Conservation (phyloP, 2,797 vertebrate genomes). For the Okamejei kenojei region DNA sequence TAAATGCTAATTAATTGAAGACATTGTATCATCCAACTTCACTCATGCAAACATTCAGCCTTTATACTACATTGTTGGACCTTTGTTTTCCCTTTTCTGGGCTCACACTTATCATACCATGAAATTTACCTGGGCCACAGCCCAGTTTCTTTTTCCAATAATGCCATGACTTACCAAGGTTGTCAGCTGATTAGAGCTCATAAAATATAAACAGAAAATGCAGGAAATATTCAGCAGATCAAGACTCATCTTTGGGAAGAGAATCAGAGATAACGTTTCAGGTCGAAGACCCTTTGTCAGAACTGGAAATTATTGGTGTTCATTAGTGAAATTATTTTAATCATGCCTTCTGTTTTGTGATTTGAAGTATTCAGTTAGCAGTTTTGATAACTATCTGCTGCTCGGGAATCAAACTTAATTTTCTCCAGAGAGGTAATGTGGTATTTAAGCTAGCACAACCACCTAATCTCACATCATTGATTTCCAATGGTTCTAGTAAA, state of each 20-base stretch:
- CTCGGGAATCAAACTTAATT: conserved; percentile 12
- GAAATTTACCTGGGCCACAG: not conserved
- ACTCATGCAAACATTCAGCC: too few species aligned
- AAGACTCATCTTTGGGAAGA: too few species aligned
- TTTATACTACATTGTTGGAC: too few species aligned
- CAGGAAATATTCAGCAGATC: too few species aligned
- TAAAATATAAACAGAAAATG: too few species aligned
- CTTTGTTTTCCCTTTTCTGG: too few species aligned
- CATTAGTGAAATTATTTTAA: not conserved
- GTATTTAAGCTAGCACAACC: not conserved
- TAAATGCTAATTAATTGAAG: too few species aligned
- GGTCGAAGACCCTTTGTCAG: too few species aligned
- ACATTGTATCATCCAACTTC: too few species aligned
- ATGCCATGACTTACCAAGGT: not conserved
- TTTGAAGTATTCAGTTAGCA: not conserved
- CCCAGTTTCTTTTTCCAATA: not conserved
- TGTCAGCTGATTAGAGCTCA: not conserved
- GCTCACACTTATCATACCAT: too few species aligned
- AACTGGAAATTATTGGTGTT: too few species aligned
- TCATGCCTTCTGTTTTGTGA: not conserved
- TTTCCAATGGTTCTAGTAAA: not conserved
- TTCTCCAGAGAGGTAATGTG: not conserved
- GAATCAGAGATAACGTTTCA: too few species aligned
- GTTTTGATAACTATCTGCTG: not conserved
- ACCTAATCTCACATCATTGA: conserved; percentile 21